Conservation (phyloP, 1,140 invertebrate genomes). For the Lamellibrachia luymesi region DNA sequence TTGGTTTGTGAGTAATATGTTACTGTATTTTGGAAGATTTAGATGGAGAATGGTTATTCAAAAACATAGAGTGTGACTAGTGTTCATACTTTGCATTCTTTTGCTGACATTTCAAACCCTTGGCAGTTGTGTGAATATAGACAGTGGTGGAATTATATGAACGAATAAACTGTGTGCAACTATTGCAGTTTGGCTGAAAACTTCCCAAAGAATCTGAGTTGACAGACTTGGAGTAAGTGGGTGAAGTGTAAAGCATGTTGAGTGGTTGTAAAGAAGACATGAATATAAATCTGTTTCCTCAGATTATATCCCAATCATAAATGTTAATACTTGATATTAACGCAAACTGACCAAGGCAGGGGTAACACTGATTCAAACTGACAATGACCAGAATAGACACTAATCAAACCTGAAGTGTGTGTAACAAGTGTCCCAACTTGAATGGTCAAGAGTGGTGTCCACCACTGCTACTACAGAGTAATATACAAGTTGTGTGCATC, state of each 20-base stretch:
- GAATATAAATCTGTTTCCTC: too few species aligned
- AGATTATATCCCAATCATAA: too few species aligned
- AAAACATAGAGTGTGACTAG: background rate
- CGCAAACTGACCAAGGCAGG: too few species aligned
- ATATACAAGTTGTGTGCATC: background rate
- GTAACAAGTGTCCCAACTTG: background rate
- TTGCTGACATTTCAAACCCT: background rate
- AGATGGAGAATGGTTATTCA: background rate
- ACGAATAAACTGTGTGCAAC: background rate
- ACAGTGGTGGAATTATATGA: background rate
- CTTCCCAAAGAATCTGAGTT: background rate
- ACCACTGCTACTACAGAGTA: background rate
- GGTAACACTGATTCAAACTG: too few species aligned
- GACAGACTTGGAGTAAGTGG: too few species aligned
- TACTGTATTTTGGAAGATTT: background rate
- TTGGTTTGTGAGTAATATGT: background rate
- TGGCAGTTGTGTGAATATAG: background rate
- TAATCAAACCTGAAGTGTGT: too few species aligned
- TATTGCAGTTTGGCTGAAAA: background rate
- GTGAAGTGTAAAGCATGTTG: too few species aligned
- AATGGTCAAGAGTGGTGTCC: background rate
- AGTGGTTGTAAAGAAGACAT: too few species aligned
- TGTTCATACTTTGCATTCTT: background rate
- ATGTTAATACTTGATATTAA: too few species aligned
- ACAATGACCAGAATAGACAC: too few species aligned